These are phyloP conservation scores for Micrastur ruficollis DNA, from an alignment of 2,797 vertebrate species.

Conservation along the genomic window DNA sequence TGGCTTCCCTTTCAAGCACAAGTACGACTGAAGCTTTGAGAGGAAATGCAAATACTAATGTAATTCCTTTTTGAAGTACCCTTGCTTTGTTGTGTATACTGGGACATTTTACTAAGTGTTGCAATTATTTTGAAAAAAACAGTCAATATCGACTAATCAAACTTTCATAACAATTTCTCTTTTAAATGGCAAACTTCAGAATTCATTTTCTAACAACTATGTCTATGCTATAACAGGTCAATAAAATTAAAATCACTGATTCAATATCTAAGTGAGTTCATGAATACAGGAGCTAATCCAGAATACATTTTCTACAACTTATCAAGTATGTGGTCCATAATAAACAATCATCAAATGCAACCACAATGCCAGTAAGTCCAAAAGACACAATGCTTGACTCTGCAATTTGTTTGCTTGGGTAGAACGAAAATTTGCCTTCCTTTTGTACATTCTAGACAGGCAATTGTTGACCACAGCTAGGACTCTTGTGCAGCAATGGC, in stretches of 20 bases:
- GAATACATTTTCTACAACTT: neutral
- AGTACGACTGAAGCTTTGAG: neutral
- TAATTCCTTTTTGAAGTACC: neutral
- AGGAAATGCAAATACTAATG: neutral
- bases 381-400: neutral
- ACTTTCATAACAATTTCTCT: neutral
- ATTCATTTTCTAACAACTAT: neutral
- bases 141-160: neutral
- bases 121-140: neutral
- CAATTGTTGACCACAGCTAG: neutral
- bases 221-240: neutral
- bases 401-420: neutral
- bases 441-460: neutral
- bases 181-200: neutral
- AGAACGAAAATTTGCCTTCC: neutral
- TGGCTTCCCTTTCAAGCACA: neutral
- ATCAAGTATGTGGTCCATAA: neutral
- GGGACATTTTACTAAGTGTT: neutral
- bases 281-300: neutral
- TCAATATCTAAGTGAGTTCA: neutral
- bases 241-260: neutral
- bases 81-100: neutral
- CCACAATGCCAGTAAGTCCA: neutral
- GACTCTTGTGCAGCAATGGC: neutral
- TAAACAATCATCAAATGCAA: neutral